Base-by-base conservation (phyloP, 2,888 invertebrate species). In the Harpalus rufipes region DNA sequence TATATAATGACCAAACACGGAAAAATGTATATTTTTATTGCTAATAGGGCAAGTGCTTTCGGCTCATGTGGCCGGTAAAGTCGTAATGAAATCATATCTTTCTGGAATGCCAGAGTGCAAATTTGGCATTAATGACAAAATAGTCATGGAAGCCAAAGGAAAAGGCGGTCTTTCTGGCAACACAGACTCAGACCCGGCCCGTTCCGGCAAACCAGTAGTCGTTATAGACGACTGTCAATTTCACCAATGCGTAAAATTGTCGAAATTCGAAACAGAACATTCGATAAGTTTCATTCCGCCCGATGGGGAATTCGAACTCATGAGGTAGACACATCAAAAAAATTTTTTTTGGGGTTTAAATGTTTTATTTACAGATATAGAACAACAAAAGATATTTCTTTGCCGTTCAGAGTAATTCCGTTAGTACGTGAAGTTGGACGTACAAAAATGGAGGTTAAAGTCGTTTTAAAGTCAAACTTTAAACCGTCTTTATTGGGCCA, bases 81-180 rank as follows among this genome's bases (percentile, higher is more conserved):
- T 99, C 82, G 98, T 99, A 56, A 99, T 99, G 99, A 99, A 99
- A 92, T 98, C 99, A 0, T 99, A 99, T 91, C 92, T 99, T 86
- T 99, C 99, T 25, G 99, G 99, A 44, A 99, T 99, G 99, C 99
- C 99, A 0, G 99, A 99, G 91, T 99, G 99, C 93, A 99, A 99
- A 93, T 99, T 97, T 91, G 99, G 99, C 14, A 99, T 99, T 89
- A 99, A 99, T 89, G 99, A 99, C 91, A 99, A 99, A 92, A 97
- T 99, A 85, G 97, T 99, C 6, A 98, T 99, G 97, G 99, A 99
- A 89, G 95, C 97, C 0, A 97, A 97, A 90, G 96, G 96, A 1
- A 96, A 96, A 88, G 94, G 95, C 14, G 93, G 93, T 74, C 92
- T 94, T 90, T 94, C 95, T 0, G 94, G 93, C 2, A 93, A 94